Conservation (phyloP, 2,888 invertebrate genomes). For the Orthosia cruda region DNA sequence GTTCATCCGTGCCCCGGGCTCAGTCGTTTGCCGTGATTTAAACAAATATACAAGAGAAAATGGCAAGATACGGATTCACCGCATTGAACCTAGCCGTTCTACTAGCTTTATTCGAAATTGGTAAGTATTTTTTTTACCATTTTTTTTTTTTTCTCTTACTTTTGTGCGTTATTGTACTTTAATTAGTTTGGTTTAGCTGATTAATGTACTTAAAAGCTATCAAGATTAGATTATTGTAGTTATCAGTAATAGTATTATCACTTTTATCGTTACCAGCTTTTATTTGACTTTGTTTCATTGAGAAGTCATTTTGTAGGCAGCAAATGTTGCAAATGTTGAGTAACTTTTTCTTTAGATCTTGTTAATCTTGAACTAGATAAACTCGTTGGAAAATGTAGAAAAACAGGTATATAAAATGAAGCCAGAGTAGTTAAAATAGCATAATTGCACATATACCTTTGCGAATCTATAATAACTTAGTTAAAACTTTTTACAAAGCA, state of each 20-base stretch:
- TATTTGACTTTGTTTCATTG: background rate
- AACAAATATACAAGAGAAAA: slow-evolving; percentile 72
- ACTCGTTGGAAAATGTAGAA: background rate
- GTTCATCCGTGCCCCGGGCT: slow-evolving; percentile 74
- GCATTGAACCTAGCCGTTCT: slow-evolving; percentile 82
- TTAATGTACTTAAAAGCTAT: slow-evolving; percentile 53
- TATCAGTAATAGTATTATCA: slow-evolving; percentile 8
- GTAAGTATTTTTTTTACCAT: slow-evolving; percentile 74
- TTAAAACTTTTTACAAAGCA: background rate
- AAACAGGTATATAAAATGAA: background rate
- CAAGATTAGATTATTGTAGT: slow-evolving; percentile 39
- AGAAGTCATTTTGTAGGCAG: background rate
- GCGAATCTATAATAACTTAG: background rate
- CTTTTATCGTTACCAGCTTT: slow-evolving; percentile 17
- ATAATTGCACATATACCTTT: background rate
- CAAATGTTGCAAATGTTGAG: slow-evolving; percentile 2
- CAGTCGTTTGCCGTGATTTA: slow-evolving; percentile 73
- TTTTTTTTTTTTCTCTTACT: slow-evolving; percentile 31
- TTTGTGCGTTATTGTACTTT: slow-evolving; percentile 58
- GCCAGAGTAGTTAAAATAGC: background rate
- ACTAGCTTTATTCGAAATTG: slow-evolving; percentile 85
- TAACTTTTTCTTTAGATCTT: slow-evolving; percentile 8
- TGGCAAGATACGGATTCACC: slow-evolving; percentile 81
- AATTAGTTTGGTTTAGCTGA: slow-evolving; percentile 18
- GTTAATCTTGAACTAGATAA: slow-evolving; percentile 38